Evolutionary conservation across 2,797 vertebrate genomes (phyloP).

Genomic region (Liparis tanakae): DNA sequence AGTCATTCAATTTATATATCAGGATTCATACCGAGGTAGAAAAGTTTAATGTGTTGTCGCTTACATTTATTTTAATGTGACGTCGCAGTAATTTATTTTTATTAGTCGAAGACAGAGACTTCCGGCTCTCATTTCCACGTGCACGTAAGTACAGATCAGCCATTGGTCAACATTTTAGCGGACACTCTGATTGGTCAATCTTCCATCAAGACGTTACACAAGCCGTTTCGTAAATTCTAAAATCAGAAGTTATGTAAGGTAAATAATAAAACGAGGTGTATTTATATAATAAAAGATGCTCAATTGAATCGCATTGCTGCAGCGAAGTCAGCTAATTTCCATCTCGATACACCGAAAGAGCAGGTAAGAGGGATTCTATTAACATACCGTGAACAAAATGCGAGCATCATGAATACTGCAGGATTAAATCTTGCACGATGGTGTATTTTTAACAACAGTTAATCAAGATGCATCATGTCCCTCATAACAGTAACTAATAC

Average conservation of each 20-base stretch:
- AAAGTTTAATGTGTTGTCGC: not conserved
- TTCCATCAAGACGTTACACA: slow-evolving; percentile 62
- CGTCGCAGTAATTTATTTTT: not conserved
- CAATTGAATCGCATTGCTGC: rapidly evolving
- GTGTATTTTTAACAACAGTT: not conserved
- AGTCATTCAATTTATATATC: rapidly evolving
- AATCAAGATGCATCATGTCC: not conserved
- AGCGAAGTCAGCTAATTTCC: not conserved
- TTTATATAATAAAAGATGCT: not conserved
- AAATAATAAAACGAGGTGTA: not conserved
- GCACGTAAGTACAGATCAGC: not conserved
- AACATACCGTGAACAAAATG: not conserved
- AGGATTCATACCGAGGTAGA: rapidly evolving
- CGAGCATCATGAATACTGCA: not conserved
- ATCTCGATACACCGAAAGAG: not conserved
- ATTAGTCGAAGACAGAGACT: slow-evolving; percentile 17
- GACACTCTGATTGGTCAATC: slow-evolving; percentile 62
- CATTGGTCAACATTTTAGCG: slow-evolving; percentile 54
- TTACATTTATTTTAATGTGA: not conserved
- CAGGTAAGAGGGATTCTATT: slow-evolving; percentile 45
- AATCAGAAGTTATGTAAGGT: slow-evolving; percentile 59
- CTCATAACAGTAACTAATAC: not conserved
- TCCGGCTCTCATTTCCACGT: not conserved
- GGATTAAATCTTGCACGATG: not conserved
- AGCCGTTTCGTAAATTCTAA: slow-evolving; percentile 69